Evolutionary conservation across 2,113 vertebrate genomes (phyloP).

Genomic region (Corvus moneduloides): DNA sequence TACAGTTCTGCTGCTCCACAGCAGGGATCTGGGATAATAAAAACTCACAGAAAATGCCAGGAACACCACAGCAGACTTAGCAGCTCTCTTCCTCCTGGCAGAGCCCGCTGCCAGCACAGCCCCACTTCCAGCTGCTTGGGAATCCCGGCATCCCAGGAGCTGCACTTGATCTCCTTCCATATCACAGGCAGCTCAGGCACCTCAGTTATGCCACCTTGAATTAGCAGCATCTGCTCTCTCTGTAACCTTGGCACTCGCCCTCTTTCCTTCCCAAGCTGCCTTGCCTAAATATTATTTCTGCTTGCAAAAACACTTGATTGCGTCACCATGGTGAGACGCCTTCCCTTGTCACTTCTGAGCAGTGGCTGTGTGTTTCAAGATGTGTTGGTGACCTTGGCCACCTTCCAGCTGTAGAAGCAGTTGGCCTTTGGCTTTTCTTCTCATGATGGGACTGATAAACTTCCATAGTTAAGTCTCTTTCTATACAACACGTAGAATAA

Average conservation of each 20-base stretch:
- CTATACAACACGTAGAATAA: not conserved
- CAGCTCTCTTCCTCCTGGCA: not conserved
- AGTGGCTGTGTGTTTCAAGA: not conserved
- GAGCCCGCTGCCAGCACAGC: not conserved
- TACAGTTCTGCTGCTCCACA: not conserved
- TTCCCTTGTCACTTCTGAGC: not conserved
- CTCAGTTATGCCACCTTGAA: constrained; percentile 25
- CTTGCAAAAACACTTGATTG: not conserved
- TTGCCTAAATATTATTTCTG: constrained; percentile 1
- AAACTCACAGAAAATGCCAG: not conserved
- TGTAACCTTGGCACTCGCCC: not conserved
- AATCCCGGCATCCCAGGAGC: not conserved
- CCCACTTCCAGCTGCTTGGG: not conserved
- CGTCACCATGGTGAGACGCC: not conserved
- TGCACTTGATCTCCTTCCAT: not conserved
- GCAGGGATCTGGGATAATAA: not conserved
- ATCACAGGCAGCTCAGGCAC: not conserved
- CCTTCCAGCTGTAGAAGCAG: not conserved
- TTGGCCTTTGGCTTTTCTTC: not conserved
- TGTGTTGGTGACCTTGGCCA: not conserved
- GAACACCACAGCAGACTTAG: not conserved
- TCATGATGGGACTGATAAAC: not conserved
- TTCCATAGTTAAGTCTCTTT: not conserved
- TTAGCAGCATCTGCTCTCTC: not conserved
- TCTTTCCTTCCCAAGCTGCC: not conserved